Evolutionary conservation across 2,113 vertebrate species (phyloP), one percentile per base, ranked within the genome.

Genomic region (Lophotis ruficrista): DNA sequence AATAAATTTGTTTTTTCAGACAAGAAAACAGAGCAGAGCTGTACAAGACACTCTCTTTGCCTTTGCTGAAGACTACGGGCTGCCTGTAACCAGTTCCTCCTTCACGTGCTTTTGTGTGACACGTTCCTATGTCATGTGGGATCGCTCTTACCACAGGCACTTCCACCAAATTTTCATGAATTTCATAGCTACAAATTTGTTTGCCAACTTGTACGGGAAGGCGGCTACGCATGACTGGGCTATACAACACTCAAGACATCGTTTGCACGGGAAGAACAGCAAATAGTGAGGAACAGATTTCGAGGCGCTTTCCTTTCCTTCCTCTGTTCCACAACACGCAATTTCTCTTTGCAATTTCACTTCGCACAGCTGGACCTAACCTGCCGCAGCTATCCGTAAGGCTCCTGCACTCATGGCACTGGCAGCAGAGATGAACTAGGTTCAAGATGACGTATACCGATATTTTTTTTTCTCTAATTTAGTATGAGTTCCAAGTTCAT

Each of bases 311-410:
- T 24, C 45, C 70, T 43, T 57, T 24, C 45, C 70, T 43, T 57
- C 66, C 58, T 18, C 6, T 27, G 9, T 47, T 76, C 33, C 37
- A 38, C 33, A 24, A 43, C 20, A 6, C 7, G 4, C 33, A 18
- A 38, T 64, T 80, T 43, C 66, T 45, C 50, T 14, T 14, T 1
- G 37, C 28, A 28, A 41, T 13, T 43, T 24, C 12, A 2, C 16
- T 54, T 45, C 53, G 12, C 23, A 3, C 30, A 48, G n/a, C 41
- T 17, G 58, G 51, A 66, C 22, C 50, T 12, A 43, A n/a, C 69
- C 68, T 1, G 0, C 31, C 27, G 28, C 76, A 41, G 33, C 50
- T 31, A 12, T 15, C 62, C 4, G 1, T 9, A 56, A n/a, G 31
- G 56, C 14, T 81, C 62, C 13, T 53, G 70, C 45, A 48, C 31